phyloP scores from a whole-genome alignment of 2,797 vertebrate species.

The Tympanoctomys barrerae region DNA sequence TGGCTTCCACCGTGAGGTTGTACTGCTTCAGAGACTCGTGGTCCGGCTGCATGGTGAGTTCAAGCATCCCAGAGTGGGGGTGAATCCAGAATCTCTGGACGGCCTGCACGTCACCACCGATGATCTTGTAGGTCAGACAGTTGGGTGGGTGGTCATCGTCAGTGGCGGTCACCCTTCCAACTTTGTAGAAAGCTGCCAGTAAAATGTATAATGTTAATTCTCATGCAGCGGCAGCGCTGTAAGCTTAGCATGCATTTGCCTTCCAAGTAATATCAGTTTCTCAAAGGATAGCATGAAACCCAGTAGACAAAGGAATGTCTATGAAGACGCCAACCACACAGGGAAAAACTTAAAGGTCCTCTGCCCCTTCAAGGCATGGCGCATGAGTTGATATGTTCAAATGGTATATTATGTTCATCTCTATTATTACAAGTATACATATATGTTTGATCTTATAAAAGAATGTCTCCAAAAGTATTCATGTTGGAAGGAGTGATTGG shows the following conservation, averaged over 20 bases:
- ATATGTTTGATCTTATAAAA: no score
- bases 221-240: background rate
- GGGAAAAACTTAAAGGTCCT: background rate
- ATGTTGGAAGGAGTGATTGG: no score
- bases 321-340: background rate
- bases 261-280: conserved; percentile 2
- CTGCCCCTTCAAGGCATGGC: background rate
- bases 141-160: conserved; percentile 76
- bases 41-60: conserved; percentile 78
- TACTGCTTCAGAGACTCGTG: conserved; percentile 72
- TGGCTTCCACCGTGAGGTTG: conserved; percentile 71
- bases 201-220: conserved; percentile 2
- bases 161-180: conserved; percentile 76
- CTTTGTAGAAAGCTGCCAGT: conserved; percentile 71
- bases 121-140: conserved; percentile 79
- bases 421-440: no score
- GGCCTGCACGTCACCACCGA: conserved; percentile 62
- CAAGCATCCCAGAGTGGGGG: conserved; percentile 71
- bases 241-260: background rate
- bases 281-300: background rate
- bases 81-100: conserved; percentile 79
- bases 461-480: no score
- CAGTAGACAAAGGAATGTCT: background rate
- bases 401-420: no score
- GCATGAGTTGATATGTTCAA: background rate